Percentiles rank a stretch among this genome's conserved stretches.
Evolutionary conservation across 2,113 vertebrate species (phyloP).

Genomic region (Brachyhypopomus gauderio): DNA sequence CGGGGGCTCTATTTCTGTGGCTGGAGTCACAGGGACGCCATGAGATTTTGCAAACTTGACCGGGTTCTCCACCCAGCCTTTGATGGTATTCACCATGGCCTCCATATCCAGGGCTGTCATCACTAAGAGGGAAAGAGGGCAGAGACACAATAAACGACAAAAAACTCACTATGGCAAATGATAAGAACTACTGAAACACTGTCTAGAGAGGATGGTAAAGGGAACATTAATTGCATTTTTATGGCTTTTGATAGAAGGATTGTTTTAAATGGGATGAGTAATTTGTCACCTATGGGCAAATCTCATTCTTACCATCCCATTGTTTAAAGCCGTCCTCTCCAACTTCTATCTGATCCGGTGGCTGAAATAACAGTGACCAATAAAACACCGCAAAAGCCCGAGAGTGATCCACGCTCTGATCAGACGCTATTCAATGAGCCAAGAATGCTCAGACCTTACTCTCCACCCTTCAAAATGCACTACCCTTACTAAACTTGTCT

Average conservation of each 20-base stretch:
- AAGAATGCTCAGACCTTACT: not conserved
- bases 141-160: constrained; percentile 8
- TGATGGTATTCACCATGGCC: constrained; percentile 79
- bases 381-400: constrained; percentile 82
- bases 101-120: constrained; percentile 82
- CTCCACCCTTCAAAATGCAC: too few species aligned
- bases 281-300: constrained; percentile 77
- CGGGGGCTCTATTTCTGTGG: constrained; percentile 48
- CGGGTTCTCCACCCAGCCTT: constrained; percentile 79
- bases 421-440: constrained; percentile 49
- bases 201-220: constrained; percentile 21
- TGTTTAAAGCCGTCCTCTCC: constrained; percentile 85
- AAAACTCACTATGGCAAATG: not conserved
- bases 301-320: constrained; percentile 87
- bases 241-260: constrained; percentile 32
- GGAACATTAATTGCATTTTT: constrained; percentile 9
- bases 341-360: constrained; percentile 83
- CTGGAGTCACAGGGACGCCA: constrained; percentile 64
- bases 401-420: constrained; percentile 71
- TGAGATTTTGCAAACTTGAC: constrained; percentile 81
- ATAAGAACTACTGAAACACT: constrained; percentile 29
- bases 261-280: constrained; percentile 45
- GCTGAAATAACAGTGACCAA: constrained; percentile 87
- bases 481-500: too few species aligned
- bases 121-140: constrained; percentile 61